Evolutionary conservation across 2,113 vertebrate genomes (phyloP).

Genomic region (Xenopus borealis): DNA sequence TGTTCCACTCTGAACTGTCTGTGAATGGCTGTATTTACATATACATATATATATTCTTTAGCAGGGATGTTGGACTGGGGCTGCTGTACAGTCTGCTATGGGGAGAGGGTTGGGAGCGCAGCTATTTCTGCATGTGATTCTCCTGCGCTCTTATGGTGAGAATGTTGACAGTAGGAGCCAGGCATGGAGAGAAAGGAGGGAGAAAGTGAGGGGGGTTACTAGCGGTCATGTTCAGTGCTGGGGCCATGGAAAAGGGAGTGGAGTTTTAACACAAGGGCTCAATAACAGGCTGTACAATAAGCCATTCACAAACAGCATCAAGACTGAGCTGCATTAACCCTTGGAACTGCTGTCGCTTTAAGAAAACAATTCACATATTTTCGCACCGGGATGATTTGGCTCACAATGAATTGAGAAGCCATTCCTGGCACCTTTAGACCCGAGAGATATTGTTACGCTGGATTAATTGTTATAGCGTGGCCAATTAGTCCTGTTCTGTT

Average conservation of each 20-base stretch:
- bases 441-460: no score
- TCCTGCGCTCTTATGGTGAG: slow-evolving; percentile 43
- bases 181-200: slow-evolving; percentile 43
- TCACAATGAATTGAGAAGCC: not conserved
- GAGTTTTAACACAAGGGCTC: slow-evolving; percentile 9
- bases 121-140: slow-evolving; percentile 16
- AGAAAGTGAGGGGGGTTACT: slow-evolving; percentile 57
- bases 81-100: not conserved
- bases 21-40: not conserved
- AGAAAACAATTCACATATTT: not conserved
- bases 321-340: slow-evolving; percentile 42
- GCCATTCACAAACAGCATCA: slow-evolving; percentile 50
- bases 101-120: not conserved
- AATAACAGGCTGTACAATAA: slow-evolving; percentile 54
- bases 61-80: not conserved
- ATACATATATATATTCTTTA: not conserved
- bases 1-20: no score
- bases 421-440: not conserved
- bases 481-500: no score
- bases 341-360: not conserved
- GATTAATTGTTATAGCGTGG: no score
- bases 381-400: not conserved
- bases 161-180: slow-evolving; percentile 55
- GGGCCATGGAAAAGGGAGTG: slow-evolving; percentile 42
- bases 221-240: slow-evolving; percentile 55